A percentile compares a stretch with the other conserved stretches of the same genome.
These are phyloP conservation scores for Troides aeacus DNA, from an alignment of 2,888 invertebrate species.

Conservation along the genomic window DNA sequence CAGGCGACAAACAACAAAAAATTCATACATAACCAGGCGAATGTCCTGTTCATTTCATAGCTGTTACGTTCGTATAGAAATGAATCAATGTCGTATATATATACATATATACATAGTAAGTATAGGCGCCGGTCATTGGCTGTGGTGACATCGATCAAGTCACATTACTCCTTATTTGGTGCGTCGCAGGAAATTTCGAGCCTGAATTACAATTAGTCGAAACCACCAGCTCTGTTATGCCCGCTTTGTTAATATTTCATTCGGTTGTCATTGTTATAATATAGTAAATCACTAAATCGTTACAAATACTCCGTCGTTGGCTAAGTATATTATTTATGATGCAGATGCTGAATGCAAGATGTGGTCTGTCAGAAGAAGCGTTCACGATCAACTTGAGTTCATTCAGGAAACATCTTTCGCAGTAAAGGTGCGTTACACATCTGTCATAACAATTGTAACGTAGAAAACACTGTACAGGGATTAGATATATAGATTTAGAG, in stretches of 20 bases:
- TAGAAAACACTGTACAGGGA: too few relatives aligned
- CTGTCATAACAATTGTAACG: slow-evolving; percentile 41
- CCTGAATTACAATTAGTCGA: slow-evolving; percentile 41
- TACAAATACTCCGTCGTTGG: not conserved
- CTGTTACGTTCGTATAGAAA: not conserved
- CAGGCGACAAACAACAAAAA: too few relatives aligned
- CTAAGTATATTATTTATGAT: not conserved
- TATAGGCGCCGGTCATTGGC: slow-evolving; percentile 21
- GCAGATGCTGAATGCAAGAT: not conserved
- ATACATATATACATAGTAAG: not conserved
- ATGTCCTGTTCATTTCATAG: not conserved
- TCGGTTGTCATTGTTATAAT: slow-evolving; percentile 2
- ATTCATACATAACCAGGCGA: not conserved
- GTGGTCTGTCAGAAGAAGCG: slow-evolving; percentile 1
- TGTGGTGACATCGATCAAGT: slow-evolving; percentile 13
- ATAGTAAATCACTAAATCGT: not conserved
- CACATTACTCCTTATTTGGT: slow-evolving; percentile 42
- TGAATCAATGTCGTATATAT: not conserved
- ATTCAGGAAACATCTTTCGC: slow-evolving; percentile 43
- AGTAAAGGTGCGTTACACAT: slow-evolving; percentile 63
- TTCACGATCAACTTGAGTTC: slow-evolving; percentile 14
- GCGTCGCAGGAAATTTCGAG: slow-evolving; percentile 37
- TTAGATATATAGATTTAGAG: too few relatives aligned
- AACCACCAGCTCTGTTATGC: slow-evolving; percentile 25
- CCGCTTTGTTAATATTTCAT: slow-evolving; percentile 5